Base-by-base conservation (phyloP, 2,888 invertebrate genomes). In the Notodonta dromedarius region DNA sequence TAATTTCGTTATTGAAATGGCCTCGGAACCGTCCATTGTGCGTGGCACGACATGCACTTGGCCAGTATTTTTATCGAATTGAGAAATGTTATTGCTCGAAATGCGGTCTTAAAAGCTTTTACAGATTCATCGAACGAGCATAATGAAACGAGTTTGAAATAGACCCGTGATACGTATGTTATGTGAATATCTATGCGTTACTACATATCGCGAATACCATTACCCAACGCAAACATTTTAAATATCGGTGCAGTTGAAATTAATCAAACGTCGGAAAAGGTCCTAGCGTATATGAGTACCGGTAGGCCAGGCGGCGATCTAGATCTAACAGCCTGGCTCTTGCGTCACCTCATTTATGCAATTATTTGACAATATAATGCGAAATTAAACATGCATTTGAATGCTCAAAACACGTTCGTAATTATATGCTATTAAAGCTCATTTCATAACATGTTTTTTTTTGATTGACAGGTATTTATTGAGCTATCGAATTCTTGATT, bases 201-300 rank as follows among this genome's bases (percentile, higher is more conserved):
- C n/a, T 46, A n/a, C 46, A 42, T 46, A 46, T n/a, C 4, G 11
- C 50, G 16, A 52, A 52, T 32, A 52, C 32, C 52, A 52, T 59
- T 50, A 50, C 46, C 55, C 48, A 54, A 64, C 59, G 55, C 56
- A 40, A 65, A 58, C 56, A 42, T 63, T 60, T 61, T 59, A 66
- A 60, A 63, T 68, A 77, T 78, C 65, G 71, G 74, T 71, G 69
- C 74, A 77, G 75, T 67, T 72, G 69, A 78, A 76, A 76, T 77
- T 64, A 74, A 74, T 74, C 58, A 61, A 58, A 65, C 73, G 69
- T 73, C 74, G 74, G 74, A 71, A 76, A 71, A 79, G 71, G 74
- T 71, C 65, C 58, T 61, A 62, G 63, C 73, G 66, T 69, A 65
- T 74, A 71, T 76, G 69, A 72, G 65, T 61, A 44, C 62, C 52